A percentile compares a stretch with the other conserved stretches of the same genome.
Evolutionary conservation across 2,888 invertebrate species (phyloP).

Genomic region (Papilio gigon): DNA sequence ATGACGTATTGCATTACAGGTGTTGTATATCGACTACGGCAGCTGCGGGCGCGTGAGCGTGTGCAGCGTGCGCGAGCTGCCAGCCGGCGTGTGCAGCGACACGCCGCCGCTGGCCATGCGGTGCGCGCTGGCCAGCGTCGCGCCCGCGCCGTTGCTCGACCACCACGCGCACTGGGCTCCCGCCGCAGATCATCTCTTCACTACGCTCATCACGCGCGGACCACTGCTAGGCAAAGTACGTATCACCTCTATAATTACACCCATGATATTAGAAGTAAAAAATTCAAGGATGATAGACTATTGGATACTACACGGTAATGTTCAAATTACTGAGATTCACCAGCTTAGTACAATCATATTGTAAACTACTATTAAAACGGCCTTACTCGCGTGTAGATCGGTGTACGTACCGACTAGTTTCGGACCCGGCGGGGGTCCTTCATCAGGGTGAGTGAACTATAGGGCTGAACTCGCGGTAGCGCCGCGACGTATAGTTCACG

Average conservation of each 20-base stretch:
- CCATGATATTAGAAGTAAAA: no score
- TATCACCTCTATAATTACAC: background rate
- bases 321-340: no score
- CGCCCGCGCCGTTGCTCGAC: conserved; percentile 85
- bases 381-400: no score
- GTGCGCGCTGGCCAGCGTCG: conserved; percentile 86
- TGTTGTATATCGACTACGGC: conserved; percentile 92
- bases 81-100: conserved; percentile 52
- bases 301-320: no score
- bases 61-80: conserved; percentile 72
- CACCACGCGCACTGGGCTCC: conserved; percentile 84
- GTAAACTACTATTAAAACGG: no score
- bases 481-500: no score
- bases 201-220: conserved; percentile 55
- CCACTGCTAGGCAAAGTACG: background rate
- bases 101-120: conserved; percentile 85
- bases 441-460: no score
- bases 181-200: conserved; percentile 77
- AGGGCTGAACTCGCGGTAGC: no score
- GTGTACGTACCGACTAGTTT: no score
- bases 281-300: no score
- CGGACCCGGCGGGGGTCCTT: no score
- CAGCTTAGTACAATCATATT: no score
- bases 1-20: conserved; percentile 69
- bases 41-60: conserved; percentile 75